Evolutionary conservation across 2,113 vertebrate genomes (phyloP).

Genomic region (Neoarius graeffei): DNA sequence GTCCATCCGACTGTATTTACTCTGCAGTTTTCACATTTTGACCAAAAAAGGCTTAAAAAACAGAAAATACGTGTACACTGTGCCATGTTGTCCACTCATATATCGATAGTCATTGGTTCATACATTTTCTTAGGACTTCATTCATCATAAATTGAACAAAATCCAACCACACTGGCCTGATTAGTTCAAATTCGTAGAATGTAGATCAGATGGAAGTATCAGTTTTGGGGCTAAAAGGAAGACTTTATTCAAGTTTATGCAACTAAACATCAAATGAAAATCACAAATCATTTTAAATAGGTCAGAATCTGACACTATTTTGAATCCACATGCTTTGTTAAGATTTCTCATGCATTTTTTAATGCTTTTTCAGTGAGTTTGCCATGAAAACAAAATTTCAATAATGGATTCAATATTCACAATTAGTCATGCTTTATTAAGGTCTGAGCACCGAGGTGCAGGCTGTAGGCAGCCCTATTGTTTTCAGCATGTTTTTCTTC

Average conservation of each 20-base stretch:
- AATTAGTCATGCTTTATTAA: background rate
- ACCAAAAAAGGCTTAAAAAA: background rate
- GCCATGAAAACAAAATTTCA: background rate
- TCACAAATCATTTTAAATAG: background rate
- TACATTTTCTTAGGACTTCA: background rate
- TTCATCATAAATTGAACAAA: background rate
- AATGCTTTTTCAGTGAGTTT: background rate
- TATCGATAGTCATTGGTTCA: background rate
- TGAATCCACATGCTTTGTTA: background rate
- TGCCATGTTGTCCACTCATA: background rate
- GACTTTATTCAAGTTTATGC: background rate
- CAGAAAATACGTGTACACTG: background rate
- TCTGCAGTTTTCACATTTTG: background rate
- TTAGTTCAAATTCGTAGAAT: background rate
- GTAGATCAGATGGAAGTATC: background rate
- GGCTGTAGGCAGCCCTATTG: too few relatives aligned
- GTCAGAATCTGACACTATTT: background rate
- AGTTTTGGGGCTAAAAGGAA: background rate
- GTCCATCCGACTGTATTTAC: too few relatives aligned
- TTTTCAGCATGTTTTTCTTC: background rate
- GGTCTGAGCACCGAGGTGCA: too few relatives aligned
- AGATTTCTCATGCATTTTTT: background rate
- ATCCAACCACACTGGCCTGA: background rate
- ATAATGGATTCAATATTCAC: background rate
- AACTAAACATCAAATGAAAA: background rate